These are phyloP conservation scores for Ariolimax columbianus DNA, from an alignment of 2,888 invertebrate genomes.

Conservation along the genomic window DNA sequence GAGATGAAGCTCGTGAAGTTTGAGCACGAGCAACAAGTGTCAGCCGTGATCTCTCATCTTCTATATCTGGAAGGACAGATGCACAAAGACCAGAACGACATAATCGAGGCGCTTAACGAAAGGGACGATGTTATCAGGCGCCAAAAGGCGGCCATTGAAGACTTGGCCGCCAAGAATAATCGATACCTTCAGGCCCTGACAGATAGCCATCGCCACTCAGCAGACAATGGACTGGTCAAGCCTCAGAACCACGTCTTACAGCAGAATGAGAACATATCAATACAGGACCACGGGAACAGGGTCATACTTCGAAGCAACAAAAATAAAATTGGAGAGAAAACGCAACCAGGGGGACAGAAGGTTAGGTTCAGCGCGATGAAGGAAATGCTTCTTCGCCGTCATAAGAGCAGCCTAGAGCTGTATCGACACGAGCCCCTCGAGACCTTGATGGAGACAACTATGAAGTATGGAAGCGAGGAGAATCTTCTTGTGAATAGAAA, in stretches of 20 bases:
- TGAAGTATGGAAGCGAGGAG: slow-evolving; percentile 69
- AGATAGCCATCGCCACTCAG: slow-evolving; percentile 63
- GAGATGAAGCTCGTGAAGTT: slow-evolving; percentile 55
- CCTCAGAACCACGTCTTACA: not conserved
- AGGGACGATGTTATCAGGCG: slow-evolving; percentile 64
- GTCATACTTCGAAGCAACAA: slow-evolving; percentile 47
- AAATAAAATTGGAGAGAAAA: slow-evolving; percentile 37
- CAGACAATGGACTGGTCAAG: slow-evolving; percentile 61
- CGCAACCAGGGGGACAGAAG: slow-evolving; percentile 52
- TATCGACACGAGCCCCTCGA: slow-evolving; percentile 62
- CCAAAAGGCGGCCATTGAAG: slow-evolving; percentile 64
- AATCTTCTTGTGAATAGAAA: slow-evolving; percentile 58
- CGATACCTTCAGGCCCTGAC: slow-evolving; percentile 64
- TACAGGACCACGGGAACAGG: slow-evolving; percentile 34
- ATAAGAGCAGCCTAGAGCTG: slow-evolving; percentile 68
- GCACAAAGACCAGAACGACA: slow-evolving; percentile 63
- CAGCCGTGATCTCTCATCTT: slow-evolving; percentile 66
- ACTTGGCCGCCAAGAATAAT: slow-evolving; percentile 64
- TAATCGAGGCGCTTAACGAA: slow-evolving; percentile 58
- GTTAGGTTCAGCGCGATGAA: slow-evolving; percentile 64
- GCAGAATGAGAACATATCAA: not conserved
- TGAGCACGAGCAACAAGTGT: slow-evolving; percentile 63
- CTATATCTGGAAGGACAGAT: slow-evolving; percentile 68
- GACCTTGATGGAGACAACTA: slow-evolving; percentile 56
- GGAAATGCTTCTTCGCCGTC: slow-evolving; percentile 66